Base-by-base conservation (phyloP, 2,888 invertebrate genomes). In the Noctua janthe region DNA sequence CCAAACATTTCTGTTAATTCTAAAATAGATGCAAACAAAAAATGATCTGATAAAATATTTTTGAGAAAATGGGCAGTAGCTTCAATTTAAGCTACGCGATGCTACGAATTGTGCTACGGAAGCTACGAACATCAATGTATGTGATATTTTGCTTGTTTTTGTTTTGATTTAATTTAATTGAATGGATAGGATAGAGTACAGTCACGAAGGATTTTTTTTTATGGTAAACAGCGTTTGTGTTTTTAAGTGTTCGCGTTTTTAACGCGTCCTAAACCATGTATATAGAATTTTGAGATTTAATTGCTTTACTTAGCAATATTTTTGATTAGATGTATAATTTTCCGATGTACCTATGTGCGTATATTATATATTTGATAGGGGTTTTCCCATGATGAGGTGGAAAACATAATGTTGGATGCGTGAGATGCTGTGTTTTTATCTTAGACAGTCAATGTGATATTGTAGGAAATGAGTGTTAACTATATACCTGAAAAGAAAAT, bases 401-500 rank as follows among this genome's bases (percentile, higher is more conserved):
- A 69, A 71, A 43, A 71, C 6, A 71, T 70, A 23, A 62, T 49
- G 59, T 62, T 71, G n/a, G 2, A 29, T 47, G 20, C 49, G n/a
- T 70, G 51, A n/a, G 23, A n/a, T 59, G 43, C 29, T 70, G 54
- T 43, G 5, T 67, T 49, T 72, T 23, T 39, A 10, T 64, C 29
- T 64, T 15, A 64, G 35, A 62, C n/a, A 35, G 23, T 49, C 20
- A 64, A 39, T 59, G 69, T 73, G 74, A 69, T 75, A 43, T 64
- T 56, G 39, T 70, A 73, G 62, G n/a, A 64, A 79, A 76, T 81
- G 29, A 72, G 54, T 71, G 67, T 81, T 83, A 76, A 74, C 56
- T 49, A 59, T 74, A 35, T 74, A 69, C 70, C n/a, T 74, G 62
- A 84, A 87, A 83, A 72, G 88, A 91, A 87, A 90, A 91, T 90